A percentile compares a stretch with the other conserved stretches of the same genome.
phyloP scores from a whole-genome alignment of 2,797 vertebrate genomes.

The Sternotherus odoratus region DNA sequence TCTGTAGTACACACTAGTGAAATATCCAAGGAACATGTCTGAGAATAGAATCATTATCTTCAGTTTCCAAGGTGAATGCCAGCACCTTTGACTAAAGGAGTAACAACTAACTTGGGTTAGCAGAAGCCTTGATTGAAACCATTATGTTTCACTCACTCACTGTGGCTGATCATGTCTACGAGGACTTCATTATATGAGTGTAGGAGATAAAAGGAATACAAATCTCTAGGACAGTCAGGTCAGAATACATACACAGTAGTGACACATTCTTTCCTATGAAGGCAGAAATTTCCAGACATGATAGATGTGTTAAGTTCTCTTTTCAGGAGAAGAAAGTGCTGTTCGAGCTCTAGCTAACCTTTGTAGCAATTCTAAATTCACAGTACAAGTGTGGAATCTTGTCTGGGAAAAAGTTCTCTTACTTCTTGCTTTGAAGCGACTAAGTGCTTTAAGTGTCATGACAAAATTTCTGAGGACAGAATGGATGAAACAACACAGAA shows the following conservation, averaged over 20 bases:
- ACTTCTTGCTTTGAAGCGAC: slow-evolving; percentile 61
- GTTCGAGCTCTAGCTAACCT: slow-evolving; percentile 41
- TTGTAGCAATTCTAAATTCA: slow-evolving; percentile 58
- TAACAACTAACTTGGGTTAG: slow-evolving; percentile 51
- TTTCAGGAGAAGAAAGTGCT: slow-evolving; percentile 44
- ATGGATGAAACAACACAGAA: slow-evolving; percentile 46
- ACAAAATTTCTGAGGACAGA: slow-evolving; percentile 69
- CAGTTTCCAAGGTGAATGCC: slow-evolving; percentile 57
- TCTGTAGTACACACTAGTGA: not conserved
- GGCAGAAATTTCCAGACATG: slow-evolving; percentile 65
- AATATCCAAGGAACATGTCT: slow-evolving; percentile 24
- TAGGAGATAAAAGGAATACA: slow-evolving; percentile 71
- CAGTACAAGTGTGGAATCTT: slow-evolving; percentile 43
- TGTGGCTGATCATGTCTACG: slow-evolving; percentile 46
- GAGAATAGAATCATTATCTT: slow-evolving; percentile 42
- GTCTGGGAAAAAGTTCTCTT: slow-evolving; percentile 31
- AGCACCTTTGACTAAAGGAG: slow-evolving; percentile 47
- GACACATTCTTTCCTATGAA: slow-evolving; percentile 64
- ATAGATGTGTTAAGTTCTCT: slow-evolving; percentile 65
- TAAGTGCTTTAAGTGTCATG: slow-evolving; percentile 57
- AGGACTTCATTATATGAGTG: slow-evolving; percentile 68
- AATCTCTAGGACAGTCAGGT: slow-evolving; percentile 70
- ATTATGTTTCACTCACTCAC: slow-evolving; percentile 62
- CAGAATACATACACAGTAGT: slow-evolving; percentile 40
- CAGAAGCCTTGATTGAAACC: slow-evolving; percentile 67